Base-by-base conservation (phyloP, 2,797 vertebrate genomes). In the Lutjanus campechanus region DNA sequence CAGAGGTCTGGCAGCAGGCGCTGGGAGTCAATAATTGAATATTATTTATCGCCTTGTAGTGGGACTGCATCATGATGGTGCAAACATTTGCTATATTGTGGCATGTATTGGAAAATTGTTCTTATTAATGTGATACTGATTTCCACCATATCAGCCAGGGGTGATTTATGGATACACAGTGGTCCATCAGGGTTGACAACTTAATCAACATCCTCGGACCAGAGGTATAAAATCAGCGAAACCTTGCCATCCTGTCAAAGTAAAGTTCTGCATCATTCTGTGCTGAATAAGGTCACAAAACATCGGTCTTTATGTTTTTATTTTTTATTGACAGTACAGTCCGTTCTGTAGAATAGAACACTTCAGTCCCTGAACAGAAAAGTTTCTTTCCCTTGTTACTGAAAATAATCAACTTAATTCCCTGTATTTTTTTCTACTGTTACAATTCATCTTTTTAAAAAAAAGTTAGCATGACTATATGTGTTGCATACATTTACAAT, bases 401-500 rank as follows among this genome's bases (percentile, higher is more conserved):
- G 72, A 81, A 85, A 84, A 88, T 79, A 83, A 87, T 80, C 78
- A 68, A 82, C 44, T 66, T n/a, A 60, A 82, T 54, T 78, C 43
- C 43, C 68, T 87, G 54, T 82, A 41, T 78, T 69, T 76, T 84
- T 5, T 72, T 76, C 19, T 50, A 79, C 66, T 53, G 66, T 87
- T 58, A 51, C 6, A 54, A 60, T 90, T 82, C 79, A 4, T 59
- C 5, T 82, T 78, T 82, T 69, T 56, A 76, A 85, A 55, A 69
- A 61, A 93, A 93, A 85, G 78, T 85, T 88, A 93, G 76, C 85
- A 89, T 88, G 77, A 89, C 75, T 87, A 84, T 79, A 83, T 84
- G 82, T 83, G 86, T 92, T 94, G 90, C 92, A 91, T 93, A 94
- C 88, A 89, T 92, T 92, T 95, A 94, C 83, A 94, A 93, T 91